Evolutionary conservation across 2,888 invertebrate genomes (phyloP), one percentile per base, ranked within the genome.

Genomic region (Pristionchus exspectatus): DNA sequence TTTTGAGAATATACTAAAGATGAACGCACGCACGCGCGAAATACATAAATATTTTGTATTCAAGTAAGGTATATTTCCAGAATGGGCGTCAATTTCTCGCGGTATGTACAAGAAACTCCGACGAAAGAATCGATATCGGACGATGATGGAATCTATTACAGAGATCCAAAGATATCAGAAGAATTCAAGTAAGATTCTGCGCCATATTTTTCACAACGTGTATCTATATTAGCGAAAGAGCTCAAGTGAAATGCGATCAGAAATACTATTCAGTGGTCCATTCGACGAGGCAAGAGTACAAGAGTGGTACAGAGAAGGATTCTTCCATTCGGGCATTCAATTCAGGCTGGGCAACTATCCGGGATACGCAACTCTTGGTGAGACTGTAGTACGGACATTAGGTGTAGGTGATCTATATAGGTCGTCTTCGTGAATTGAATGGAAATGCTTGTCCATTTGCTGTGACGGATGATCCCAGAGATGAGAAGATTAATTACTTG

Each of bases 241-340:
- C 54, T 2, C 54, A 54, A 5, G 12, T 54, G 4, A 54, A 12
- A 54, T 12, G 54, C 2, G 54, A 54, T 54, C 54, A 54, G 54
- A 54, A 50, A 0, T 50, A 21, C 16, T 59, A 18, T 74, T 30
- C 33, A 18, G 74, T 33, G 74, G 74, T 38, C 74, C 74, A 14
- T 74, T 74, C 74, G 74, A 77, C 44, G 74, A 77, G 12, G n/a
- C 44, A 14, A 77, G 9, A 21, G 12, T 83, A 10, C 83, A 83
- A 30, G 14, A 50, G 14, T 83, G 83, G 83, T 83, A 83, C 30
- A 44, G 56, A 54, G 83, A 56, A 38, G 83, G 83, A 83, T 83
- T 7, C 54, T 83, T 83, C 30, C 83, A 83, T 18, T 83, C 83
- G 27, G 56, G 83, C 7, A 24, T 83, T 27, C 83, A 83, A 54